A percentile compares a stretch with the other conserved stretches of the same genome.
Conservation (phyloP, 2,113 vertebrate genomes). For the Pogona vitticeps region DNA sequence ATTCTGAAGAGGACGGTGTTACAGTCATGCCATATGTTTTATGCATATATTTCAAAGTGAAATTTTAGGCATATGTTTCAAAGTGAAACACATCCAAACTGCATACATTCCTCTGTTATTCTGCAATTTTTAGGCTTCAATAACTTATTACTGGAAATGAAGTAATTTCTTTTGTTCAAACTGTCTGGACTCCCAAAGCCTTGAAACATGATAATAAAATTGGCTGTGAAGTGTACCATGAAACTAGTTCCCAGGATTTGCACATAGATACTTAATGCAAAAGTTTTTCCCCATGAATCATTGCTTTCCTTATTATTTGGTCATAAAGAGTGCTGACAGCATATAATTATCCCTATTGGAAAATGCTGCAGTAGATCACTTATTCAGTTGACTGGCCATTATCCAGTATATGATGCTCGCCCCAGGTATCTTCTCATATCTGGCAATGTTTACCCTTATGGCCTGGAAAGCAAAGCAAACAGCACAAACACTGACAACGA, state of each 20-base stretch:
- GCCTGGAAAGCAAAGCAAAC: not conserved
- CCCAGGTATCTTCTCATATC: not conserved
- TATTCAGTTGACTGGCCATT: not conserved
- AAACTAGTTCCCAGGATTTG: not conserved
- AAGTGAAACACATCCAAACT: not conserved
- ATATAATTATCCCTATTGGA: not conserved
- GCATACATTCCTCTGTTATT: not conserved
- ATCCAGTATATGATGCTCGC: not conserved
- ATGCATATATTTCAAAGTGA: not conserved
- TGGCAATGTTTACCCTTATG: not conserved
- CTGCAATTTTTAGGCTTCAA: not conserved
- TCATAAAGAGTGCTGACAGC: not conserved
- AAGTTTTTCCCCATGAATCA: not conserved
- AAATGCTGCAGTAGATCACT: not conserved
- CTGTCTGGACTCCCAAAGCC: not conserved
- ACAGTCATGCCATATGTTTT: not conserved
- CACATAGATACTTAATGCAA: not conserved
- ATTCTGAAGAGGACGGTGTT: not conserved
- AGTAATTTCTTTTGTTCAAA: not conserved
- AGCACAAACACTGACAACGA: not conserved
- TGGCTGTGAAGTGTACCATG: conserved; percentile 2
- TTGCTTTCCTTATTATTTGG: not conserved
- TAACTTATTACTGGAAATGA: conserved; percentile 12
- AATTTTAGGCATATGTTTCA: not conserved
- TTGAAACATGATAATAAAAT: not conserved